These are phyloP conservation scores for Pipa parva DNA, from an alignment of 2,113 vertebrate genomes.

Conservation along the genomic window DNA sequence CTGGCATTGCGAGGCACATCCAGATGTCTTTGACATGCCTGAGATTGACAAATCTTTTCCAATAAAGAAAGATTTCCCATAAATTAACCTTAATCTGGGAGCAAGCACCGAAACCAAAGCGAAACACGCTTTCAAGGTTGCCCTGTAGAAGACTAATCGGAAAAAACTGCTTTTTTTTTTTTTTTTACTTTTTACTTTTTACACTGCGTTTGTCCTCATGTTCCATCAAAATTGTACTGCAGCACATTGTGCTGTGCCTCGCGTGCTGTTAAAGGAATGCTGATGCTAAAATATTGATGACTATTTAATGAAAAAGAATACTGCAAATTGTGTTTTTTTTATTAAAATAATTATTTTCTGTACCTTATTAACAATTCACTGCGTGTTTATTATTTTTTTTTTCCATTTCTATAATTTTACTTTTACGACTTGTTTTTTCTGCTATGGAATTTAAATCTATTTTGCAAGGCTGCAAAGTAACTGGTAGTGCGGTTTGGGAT, in stretches of 20 bases:
- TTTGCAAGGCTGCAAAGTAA: too few relatives aligned
- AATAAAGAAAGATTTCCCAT: conserved; percentile 44
- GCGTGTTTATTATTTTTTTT: too few relatives aligned
- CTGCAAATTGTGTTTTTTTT: too few relatives aligned
- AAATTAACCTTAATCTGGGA: conserved; percentile 54
- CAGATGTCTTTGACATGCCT: conserved; percentile 45
- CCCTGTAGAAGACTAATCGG: rapidly evolving
- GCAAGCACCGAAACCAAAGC: conserved; percentile 38
- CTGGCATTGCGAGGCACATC: neutral
- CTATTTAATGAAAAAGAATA: neutral
- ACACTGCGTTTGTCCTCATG: neutral
- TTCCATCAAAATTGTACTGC: neutral
- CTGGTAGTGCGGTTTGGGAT: too few relatives aligned
- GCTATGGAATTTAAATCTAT: too few relatives aligned
- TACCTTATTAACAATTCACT: too few relatives aligned
- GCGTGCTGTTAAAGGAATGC: neutral
- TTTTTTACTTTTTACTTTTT: neutral
- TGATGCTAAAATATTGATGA: neutral
- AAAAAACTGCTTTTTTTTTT: neutral
- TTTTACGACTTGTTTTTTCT: too few relatives aligned
- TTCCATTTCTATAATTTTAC: too few relatives aligned
- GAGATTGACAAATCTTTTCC: conserved; percentile 43
- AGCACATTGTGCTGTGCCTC: neutral
- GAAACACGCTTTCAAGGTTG: conserved; percentile 8
- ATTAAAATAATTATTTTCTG: too few relatives aligned